Base-by-base conservation (phyloP, 2,797 vertebrate species). In the Typhlichthys subterraneus region DNA sequence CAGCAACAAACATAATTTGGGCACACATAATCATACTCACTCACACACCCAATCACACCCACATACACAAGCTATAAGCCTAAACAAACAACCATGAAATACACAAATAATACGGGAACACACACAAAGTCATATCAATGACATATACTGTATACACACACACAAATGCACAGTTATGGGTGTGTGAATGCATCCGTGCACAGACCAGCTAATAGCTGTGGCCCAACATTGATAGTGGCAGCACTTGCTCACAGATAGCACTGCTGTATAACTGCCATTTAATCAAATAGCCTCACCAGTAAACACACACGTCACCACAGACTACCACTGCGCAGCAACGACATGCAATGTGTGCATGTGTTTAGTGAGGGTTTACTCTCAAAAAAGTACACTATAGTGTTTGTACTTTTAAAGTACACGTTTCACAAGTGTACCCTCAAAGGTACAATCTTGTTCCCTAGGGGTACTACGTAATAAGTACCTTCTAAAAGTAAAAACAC, bases 241-340 rank as follows among this genome's bases (percentile, higher is more conserved):
- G 59, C 54, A 1, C 63, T 79, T 42, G 82, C 86, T 88, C 73
- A 56, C 57, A 88, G 83, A 89, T 81, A 88, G 77, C 75, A 79
- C 79, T 86, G 86, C 87, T 87, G 87, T 89, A 87, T 80, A 85
- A 82, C 66, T 89, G 87, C 85, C 87, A 88, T 89, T 89, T 88
- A 85, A 81, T 75, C 66, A 88, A 85, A 89, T 87, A 80, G 85
- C 76, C 72, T 75, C 67, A 72, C 66, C 83, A 84, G 87, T 86
- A 72, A 86, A 80, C 63, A 78, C 71, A 75, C 63, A 76, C 42
- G 72, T 31, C 66, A 69, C 83, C 14, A 5, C 56, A 53, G 82
- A 85, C 75, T 73, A 63, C 72, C 65, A 84, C 74, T 76, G 71
- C 72, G 76, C 19, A 23, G 29, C 53, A 55, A 31, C 13, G 12